phyloP scores from a whole-genome alignment of 2,797 vertebrate genomes.

The Ispidina lecontei region DNA sequence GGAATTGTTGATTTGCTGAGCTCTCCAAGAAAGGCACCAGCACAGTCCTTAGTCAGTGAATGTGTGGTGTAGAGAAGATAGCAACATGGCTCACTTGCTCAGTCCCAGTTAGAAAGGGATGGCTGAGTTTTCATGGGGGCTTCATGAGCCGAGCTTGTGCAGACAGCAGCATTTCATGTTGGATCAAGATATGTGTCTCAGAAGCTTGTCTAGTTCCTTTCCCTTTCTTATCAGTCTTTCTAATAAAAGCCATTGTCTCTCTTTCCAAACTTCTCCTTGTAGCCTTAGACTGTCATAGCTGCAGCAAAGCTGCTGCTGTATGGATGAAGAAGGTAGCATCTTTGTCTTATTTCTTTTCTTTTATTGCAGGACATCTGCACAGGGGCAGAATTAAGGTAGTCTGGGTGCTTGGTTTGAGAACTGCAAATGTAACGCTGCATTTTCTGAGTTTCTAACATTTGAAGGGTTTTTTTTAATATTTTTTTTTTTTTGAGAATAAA shows the following conservation, averaged over 20 bases:
- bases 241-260: background rate
- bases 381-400: conserved; percentile 72
- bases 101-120: background rate
- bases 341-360: conserved; percentile 55
- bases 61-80: fast-evolving
- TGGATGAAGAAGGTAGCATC: background rate
- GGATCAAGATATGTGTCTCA: background rate
- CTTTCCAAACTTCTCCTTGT: background rate
- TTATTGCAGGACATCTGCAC: conserved; percentile 59
- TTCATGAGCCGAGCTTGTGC: background rate
- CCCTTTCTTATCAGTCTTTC: background rate
- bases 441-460: conserved; percentile 35
- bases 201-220: conserved; percentile 4
- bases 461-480: background rate
- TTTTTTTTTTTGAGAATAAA: background rate
- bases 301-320: background rate
- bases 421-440: conserved; percentile 1
- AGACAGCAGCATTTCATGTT: background rate
- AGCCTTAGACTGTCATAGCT: background rate
- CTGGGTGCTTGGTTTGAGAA: conserved; percentile 66
- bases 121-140: background rate
- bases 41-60: background rate
- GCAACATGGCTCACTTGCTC: fast-evolving
- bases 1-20: background rate
- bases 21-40: background rate